These are phyloP conservation scores for Dasysyrphus tricinctus DNA, from an alignment of 2,888 invertebrate species.

Conservation along the genomic window DNA sequence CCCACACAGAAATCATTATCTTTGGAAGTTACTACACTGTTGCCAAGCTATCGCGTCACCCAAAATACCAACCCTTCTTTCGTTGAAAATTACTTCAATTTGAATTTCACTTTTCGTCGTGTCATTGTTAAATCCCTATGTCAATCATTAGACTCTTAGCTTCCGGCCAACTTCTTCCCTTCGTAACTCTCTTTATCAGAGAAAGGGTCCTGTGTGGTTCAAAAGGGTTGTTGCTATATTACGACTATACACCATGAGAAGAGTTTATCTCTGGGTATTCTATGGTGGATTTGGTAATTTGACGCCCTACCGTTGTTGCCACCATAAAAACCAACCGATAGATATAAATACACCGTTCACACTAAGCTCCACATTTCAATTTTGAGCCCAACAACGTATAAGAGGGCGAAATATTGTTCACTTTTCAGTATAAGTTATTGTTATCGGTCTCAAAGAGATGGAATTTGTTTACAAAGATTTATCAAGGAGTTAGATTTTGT, in stretches of 20 bases:
- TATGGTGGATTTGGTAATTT: slow-evolving; percentile 73
- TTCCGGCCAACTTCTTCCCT: slow-evolving; percentile 57
- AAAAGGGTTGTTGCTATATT: slow-evolving; percentile 55
- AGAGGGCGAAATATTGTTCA: slow-evolving; percentile 50
- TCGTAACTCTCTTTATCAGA: not conserved
- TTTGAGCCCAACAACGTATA: slow-evolving; percentile 27
- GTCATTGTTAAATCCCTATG: slow-evolving; percentile 70
- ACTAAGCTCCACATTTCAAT: slow-evolving; percentile 71
- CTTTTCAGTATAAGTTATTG: slow-evolving; percentile 64
- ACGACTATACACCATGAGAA: not conserved
- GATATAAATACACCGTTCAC: slow-evolving; percentile 52
- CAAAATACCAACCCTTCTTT: slow-evolving; percentile 27
- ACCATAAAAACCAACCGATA: slow-evolving; percentile 53
- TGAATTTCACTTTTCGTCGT: slow-evolving; percentile 73
- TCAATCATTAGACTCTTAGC: slow-evolving; percentile 72
- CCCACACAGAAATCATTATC: slow-evolving; percentile 51
- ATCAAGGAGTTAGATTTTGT: slow-evolving; percentile 60
- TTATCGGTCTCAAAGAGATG: slow-evolving; percentile 66
- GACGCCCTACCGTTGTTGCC: slow-evolving; percentile 62
- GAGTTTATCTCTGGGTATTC: slow-evolving; percentile 56
- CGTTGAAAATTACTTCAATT: slow-evolving; percentile 42
- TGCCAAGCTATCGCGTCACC: slow-evolving; percentile 3
- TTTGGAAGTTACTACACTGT: slow-evolving; percentile 39
- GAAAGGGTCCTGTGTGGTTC: slow-evolving; percentile 33
- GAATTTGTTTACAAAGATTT: slow-evolving; percentile 73